A percentile compares a stretch with the other conserved stretches of the same genome.
Conservation (phyloP, 2,888 invertebrate species). For the Tupiocoris notatus region DNA sequence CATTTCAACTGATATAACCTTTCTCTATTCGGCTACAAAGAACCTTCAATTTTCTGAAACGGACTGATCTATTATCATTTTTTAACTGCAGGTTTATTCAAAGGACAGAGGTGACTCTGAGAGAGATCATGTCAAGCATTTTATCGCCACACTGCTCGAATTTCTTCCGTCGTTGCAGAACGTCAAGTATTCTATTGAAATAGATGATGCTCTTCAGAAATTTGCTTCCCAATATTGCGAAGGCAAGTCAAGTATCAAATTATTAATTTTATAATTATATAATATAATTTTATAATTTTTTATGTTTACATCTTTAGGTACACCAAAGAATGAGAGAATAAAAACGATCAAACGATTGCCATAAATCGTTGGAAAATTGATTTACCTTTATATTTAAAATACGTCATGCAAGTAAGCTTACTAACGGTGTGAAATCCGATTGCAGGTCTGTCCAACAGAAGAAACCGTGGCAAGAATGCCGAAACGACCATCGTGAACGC, state of each 20-base stretch:
- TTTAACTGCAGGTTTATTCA: constrained; percentile 51
- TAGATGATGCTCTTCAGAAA: constrained; percentile 87
- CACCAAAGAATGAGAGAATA: no score
- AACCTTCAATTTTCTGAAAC: no score
- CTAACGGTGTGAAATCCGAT: no score
- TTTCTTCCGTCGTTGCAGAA: constrained; percentile 74
- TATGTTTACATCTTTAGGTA: neutral
- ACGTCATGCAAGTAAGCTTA: no score
- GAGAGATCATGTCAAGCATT: constrained; percentile 80
- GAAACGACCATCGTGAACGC: constrained; percentile 78
- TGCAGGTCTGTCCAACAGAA: constrained; percentile 46
- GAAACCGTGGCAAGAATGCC: constrained; percentile 27
- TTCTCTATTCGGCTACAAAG: no score
- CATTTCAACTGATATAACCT: no score
- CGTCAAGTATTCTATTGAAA: constrained; percentile 73
- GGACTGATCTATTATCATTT: no score
- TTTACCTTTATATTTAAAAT: no score
- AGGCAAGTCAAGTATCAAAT: constrained; percentile 56
- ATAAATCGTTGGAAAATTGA: no score
- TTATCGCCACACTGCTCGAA: constrained; percentile 63
- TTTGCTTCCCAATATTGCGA: constrained; percentile 90
- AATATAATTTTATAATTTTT: neutral
- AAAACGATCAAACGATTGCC: no score
- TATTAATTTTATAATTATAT: neutral
- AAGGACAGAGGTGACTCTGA: constrained; percentile 74